Evolutionary conservation across 1,140 invertebrate species (phyloP).

Genomic region (Lucilia sericata): DNA sequence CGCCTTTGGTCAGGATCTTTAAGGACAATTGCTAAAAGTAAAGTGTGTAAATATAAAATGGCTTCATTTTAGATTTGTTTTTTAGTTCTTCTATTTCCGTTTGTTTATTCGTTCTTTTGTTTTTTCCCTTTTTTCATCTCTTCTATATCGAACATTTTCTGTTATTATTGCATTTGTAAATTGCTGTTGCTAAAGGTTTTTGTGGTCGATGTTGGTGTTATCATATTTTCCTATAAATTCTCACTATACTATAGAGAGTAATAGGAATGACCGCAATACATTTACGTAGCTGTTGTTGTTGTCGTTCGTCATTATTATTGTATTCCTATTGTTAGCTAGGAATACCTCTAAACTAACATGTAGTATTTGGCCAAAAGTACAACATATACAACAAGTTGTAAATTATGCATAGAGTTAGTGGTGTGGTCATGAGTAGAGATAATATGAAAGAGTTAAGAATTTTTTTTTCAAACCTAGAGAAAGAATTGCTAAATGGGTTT

Average conservation of each 20-base stretch:
- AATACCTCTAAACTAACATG: background rate
- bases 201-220: slow-evolving; percentile 23
- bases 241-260: background rate
- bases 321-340: background rate
- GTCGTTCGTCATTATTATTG: background rate
- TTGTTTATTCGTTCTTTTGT: background rate
- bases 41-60: background rate
- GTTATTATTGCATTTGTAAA: slow-evolving; percentile 24
- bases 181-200: slow-evolving; percentile 13
- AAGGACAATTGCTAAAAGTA: background rate
- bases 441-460: background rate
- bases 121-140: background rate
- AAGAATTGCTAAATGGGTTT: background rate
- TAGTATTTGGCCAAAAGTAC: background rate
- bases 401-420: slow-evolving; percentile 6
- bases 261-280: slow-evolving; percentile 15
- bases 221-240: slow-evolving; percentile 27
- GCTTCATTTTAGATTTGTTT: background rate
- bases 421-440: background rate
- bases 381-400: slow-evolving; percentile 20
- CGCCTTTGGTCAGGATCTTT: background rate
- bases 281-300: background rate
- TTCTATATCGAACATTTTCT: background rate
- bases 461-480: no score
- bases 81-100: background rate